Base-by-base conservation (phyloP, 2,113 vertebrate species). In the Gambusia holbrooki region DNA sequence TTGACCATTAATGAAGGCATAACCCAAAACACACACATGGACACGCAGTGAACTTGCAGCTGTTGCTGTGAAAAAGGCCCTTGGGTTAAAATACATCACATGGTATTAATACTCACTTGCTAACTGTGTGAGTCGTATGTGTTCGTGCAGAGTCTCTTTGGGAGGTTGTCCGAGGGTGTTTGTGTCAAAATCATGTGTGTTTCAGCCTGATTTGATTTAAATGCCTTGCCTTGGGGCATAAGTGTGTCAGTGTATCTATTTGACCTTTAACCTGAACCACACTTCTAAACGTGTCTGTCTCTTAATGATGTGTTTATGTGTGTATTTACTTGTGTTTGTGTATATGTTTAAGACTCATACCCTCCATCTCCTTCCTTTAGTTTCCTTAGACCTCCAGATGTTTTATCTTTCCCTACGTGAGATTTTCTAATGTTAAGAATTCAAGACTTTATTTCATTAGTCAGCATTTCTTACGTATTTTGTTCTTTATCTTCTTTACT, bases 251-350 rank as follows among this genome's bases (percentile, higher is more conserved):
- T 77, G 76, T 86, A 92, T 93, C 85, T 77, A 78, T 92, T 89
- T 92, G 86, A 90, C 80, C 92, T 89, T 70, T 92, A 80, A 92
- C 89, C 89, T 30, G 1, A 61, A 40, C 42, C 80, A 86, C 84
- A 90, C 83, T 86, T 86, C 73, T 73, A 80, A 83, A 86, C 87
- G 90, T 86, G 89, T 93, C 87, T 81, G 83, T 82, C 51, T 62
- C 62, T 86, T 88, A 89, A 87, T 87, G 79, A 87, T 60, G 69
- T 81, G 81, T 81, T 79, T 42, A 22, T 80, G 68, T 71, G 65
- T 81, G 65, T 54, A 10, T 69, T 2, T 62, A 22, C 29, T 22
- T 76, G 29, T 73, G 40, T 65, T 77, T 66, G 71, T 75, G 74
- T 69, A 28, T 73, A 73, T 75, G 62, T 48, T 25, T 30, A 14